Conservation (phyloP, 2,797 vertebrate species). For the Huso huso region DNA sequence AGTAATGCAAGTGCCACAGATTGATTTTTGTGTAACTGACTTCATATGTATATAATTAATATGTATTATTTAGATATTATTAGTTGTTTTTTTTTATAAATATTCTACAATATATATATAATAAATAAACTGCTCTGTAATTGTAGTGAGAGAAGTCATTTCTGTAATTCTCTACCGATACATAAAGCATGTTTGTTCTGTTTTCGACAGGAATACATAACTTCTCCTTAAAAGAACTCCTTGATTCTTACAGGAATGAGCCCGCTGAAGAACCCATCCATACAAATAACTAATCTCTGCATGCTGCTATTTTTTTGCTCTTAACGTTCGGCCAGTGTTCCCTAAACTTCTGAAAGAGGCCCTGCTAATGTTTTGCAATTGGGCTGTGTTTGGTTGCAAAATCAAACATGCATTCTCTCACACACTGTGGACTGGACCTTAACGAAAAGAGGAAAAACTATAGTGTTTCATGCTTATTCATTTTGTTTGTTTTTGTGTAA, state of each 20-base stretch:
- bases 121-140: neutral
- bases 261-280: constrained; percentile 10
- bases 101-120: neutral
- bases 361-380: too few species aligned
- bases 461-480: too few species aligned
- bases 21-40: neutral
- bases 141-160: neutral
- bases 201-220: constrained; percentile 43
- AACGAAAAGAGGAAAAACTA: too few species aligned
- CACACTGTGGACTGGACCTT: too few species aligned
- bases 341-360: too few species aligned
- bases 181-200: constrained; percentile 30
- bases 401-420: too few species aligned
- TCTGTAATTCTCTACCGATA: constrained; percentile 12
- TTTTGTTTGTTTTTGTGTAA: too few species aligned
- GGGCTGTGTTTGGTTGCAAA: too few species aligned
- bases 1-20: too few species aligned
- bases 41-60: neutral
- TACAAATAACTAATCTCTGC: neutral
- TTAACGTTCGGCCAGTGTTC: too few species aligned
- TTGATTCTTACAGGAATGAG: constrained; percentile 63
- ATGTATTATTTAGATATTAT: neutral
- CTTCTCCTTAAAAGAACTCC: constrained; percentile 48
- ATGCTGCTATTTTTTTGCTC: too few species aligned
- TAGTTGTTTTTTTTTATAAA: too few species aligned